Percentiles rank a stretch among this genome's conserved stretches.
phyloP scores from a whole-genome alignment of 1,140 invertebrate species.

The Rhizoglyphus robini region DNA sequence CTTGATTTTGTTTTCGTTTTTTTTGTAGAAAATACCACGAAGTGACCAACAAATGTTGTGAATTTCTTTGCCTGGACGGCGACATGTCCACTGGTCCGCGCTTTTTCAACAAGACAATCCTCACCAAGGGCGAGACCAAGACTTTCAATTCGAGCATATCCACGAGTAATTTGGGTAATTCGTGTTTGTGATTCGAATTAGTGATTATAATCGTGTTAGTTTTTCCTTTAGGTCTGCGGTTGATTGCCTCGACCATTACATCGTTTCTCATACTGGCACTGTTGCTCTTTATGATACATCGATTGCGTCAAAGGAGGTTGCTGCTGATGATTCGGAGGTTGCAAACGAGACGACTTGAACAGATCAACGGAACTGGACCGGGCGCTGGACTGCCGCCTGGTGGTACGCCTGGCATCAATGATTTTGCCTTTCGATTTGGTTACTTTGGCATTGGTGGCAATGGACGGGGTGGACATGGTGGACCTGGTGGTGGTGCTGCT shows the following conservation, averaged over 20 bases:
- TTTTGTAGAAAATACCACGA: constrained; percentile 25
- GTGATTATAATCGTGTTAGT: constrained; percentile 14
- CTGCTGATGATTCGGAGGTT: constrained; percentile 29
- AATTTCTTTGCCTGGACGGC: constrained; percentile 32
- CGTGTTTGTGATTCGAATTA: constrained; percentile 30
- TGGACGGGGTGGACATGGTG: no score
- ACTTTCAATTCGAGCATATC: background rate
- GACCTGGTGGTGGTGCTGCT: background rate
- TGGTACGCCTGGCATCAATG: background rate
- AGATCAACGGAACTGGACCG: background rate
- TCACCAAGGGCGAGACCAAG: constrained; percentile 5
- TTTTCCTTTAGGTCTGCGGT: constrained; percentile 31
- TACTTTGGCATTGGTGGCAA: constrained; percentile 24
- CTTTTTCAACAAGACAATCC: constrained; percentile 11
- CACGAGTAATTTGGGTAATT: background rate
- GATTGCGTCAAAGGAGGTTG: constrained; percentile 33
- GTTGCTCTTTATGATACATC: constrained; percentile 36
- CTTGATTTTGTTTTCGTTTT: background rate
- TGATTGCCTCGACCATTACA: constrained; percentile 37
- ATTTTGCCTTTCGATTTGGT: constrained; percentile 13
- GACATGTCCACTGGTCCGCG: background rate
- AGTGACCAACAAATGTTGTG: constrained; percentile 32
- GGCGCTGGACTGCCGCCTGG: background rate
- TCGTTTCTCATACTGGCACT: constrained; percentile 37
- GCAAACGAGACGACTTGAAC: background rate